Evolutionary conservation across 2,888 invertebrate genomes (phyloP).

Genomic region (Phengaris alcon): DNA sequence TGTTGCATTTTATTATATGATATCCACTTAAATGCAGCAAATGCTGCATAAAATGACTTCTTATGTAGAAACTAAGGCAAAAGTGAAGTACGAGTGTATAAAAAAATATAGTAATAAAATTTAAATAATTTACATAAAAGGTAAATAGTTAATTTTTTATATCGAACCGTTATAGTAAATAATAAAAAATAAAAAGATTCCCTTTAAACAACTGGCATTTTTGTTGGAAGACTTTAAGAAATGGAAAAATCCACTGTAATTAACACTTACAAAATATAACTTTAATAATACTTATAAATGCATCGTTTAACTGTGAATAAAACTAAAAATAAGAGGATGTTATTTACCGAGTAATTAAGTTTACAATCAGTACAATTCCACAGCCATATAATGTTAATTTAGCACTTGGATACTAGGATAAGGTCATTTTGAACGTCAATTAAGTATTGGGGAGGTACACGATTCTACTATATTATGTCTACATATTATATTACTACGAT

Average conservation of each 20-base stretch:
- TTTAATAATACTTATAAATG: constrained; percentile 46
- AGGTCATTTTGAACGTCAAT: constrained; percentile 38
- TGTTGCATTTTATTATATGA: constrained; percentile 21
- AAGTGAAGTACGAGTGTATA: not conserved
- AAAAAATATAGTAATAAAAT: constrained; percentile 29
- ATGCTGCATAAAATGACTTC: constrained; percentile 15
- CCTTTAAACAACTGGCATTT: constrained; percentile 56
- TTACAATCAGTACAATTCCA: constrained; percentile 75
- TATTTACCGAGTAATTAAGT: constrained; percentile 60
- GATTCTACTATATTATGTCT: constrained; percentile 23
- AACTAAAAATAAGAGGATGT: constrained; percentile 49
- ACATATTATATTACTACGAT: constrained; percentile 22
- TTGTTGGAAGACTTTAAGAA: constrained; percentile 74
- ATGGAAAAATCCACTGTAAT: constrained; percentile 68
- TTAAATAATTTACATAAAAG: constrained; percentile 39
- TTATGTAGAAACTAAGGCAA: constrained; percentile 21
- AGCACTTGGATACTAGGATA: constrained; percentile 67
- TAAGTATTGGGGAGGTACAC: constrained; percentile 23
- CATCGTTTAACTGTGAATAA: constrained; percentile 44
- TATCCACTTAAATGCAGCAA: constrained; percentile 3
- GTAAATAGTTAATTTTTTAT: constrained; percentile 53
- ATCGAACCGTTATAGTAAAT: constrained; percentile 65
- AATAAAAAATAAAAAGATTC: constrained; percentile 52
- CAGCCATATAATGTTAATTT: constrained; percentile 74
- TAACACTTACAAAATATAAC: constrained; percentile 41